These are phyloP conservation scores for Lasioglossum leucozonium DNA, from an alignment of 2,888 invertebrate species.

Conservation along the genomic window DNA sequence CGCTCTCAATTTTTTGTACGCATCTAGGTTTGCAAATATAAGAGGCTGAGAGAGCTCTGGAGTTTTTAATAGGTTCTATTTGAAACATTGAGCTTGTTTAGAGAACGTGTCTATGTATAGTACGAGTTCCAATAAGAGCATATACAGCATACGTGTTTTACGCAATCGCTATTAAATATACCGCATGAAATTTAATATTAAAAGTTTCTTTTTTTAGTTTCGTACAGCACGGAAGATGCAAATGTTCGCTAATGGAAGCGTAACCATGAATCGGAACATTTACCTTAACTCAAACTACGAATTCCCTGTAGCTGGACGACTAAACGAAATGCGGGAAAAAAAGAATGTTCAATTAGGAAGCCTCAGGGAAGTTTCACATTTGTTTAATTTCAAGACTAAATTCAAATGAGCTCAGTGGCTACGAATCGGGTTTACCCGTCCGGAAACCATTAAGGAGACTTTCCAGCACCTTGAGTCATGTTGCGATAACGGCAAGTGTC, in stretches of 20 bases:
- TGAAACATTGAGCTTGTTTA: background rate
- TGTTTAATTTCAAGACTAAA: slow-evolving; percentile 37
- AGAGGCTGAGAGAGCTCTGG: background rate
- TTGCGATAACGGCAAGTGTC: background rate
- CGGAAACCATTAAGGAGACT: background rate
- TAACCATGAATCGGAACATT: background rate
- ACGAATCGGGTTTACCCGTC: background rate
- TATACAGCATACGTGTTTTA: background rate
- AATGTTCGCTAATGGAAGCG: background rate
- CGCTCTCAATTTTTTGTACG: background rate
- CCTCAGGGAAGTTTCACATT: slow-evolving; percentile 24
- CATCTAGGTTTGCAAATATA: background rate
- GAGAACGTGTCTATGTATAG: background rate
- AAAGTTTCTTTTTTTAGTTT: background rate
- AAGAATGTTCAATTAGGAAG: slow-evolving; percentile 40
- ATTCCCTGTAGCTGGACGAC: background rate
- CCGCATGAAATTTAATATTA: background rate
- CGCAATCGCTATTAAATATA: background rate
- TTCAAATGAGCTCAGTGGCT: slow-evolving; percentile 19
- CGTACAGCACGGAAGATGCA: background rate
- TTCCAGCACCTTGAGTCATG: background rate
- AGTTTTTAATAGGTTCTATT: background rate
- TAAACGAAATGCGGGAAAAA: slow-evolving; percentile 1
- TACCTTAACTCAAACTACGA: slow-evolving; percentile 16
- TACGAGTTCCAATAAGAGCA: background rate